phyloP scores from a whole-genome alignment of 2,797 vertebrate species.

The Benthosema pterotum region DNA sequence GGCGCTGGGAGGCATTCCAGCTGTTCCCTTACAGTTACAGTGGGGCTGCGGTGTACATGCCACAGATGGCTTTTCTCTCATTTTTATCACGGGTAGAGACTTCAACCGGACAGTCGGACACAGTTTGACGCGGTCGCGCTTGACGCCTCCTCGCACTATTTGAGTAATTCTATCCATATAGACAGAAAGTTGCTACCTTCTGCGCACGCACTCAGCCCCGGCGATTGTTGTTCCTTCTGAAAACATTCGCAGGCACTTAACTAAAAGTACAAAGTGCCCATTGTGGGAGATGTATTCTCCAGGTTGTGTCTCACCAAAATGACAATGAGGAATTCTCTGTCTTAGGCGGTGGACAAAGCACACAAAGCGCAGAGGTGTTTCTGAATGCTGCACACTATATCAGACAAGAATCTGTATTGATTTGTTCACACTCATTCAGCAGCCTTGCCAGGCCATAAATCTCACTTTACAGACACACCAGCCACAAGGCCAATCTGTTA shows the following conservation, averaged over 20 bases:
- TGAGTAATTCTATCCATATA: slow-evolving; percentile 5
- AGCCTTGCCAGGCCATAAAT: slow-evolving; percentile 60
- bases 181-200: neutral
- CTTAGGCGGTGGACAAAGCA: slow-evolving; percentile 51
- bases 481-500: slow-evolving; percentile 53
- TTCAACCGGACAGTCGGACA: slow-evolving; percentile 41
- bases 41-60: slow-evolving; percentile 44
- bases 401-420: slow-evolving; percentile 69
- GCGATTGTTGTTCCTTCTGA: slow-evolving; percentile 30
- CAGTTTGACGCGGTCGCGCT: no score
- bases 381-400: slow-evolving; percentile 60
- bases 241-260: slow-evolving; percentile 31
- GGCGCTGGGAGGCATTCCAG: slow-evolving; percentile 56
- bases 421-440: slow-evolving; percentile 55
- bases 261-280: slow-evolving; percentile 31
- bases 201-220: slow-evolving; percentile 13
- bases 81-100: slow-evolving; percentile 60
- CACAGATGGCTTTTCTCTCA: slow-evolving; percentile 58
- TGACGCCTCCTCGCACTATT: no score
- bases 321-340: slow-evolving; percentile 52
- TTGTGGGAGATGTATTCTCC: slow-evolving; percentile 35
- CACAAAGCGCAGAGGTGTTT: slow-evolving; percentile 54
- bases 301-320: slow-evolving; percentile 50
- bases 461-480: slow-evolving; percentile 54
- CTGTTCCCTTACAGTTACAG: slow-evolving; percentile 57